Evolutionary conservation across 2,888 invertebrate species (phyloP).

Genomic region (Elmis aenea): DNA sequence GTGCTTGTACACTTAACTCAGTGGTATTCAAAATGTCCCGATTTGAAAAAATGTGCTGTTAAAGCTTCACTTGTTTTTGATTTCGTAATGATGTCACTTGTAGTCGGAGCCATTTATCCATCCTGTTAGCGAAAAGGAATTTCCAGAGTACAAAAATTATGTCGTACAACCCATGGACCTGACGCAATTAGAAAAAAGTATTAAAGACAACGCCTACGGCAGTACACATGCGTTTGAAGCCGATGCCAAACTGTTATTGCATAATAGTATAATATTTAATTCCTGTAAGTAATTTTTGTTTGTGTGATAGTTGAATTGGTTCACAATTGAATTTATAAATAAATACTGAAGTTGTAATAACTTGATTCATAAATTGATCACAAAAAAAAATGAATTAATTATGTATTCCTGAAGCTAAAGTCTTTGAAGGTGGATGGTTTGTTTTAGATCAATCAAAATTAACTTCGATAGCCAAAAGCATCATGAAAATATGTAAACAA

Average conservation of each 20-base stretch:
- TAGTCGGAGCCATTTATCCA: conserved; percentile 76
- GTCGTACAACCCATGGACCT: conserved; percentile 87
- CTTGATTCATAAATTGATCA: too few species aligned
- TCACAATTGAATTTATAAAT: too few species aligned
- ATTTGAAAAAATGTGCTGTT: too few species aligned
- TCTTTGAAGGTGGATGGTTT: too few species aligned
- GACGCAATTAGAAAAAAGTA: conserved; percentile 67
- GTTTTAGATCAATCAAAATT: conserved; percentile 68
- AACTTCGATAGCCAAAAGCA: conserved; percentile 68
- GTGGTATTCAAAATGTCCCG: too few species aligned
- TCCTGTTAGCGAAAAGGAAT: conserved; percentile 65
- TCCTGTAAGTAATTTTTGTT: conserved; percentile 60
- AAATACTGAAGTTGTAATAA: too few species aligned
- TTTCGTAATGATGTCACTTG: too few species aligned
- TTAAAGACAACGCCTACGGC: conserved; percentile 69
- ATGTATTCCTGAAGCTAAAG: too few species aligned
- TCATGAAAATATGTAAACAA: conserved; percentile 79
- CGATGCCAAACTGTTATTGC: conserved; percentile 90
- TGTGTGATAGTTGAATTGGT: too few species aligned
- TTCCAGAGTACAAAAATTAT: conserved; percentile 75
- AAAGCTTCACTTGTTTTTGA: conserved; percentile 14
- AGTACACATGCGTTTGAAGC: conserved; percentile 85
- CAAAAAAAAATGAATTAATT: too few species aligned
- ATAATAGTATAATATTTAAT: conserved; percentile 88
- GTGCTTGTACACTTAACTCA: too few species aligned